Base-by-base conservation (phyloP, 2,797 vertebrate genomes). In the Galaxias olidus region DNA sequence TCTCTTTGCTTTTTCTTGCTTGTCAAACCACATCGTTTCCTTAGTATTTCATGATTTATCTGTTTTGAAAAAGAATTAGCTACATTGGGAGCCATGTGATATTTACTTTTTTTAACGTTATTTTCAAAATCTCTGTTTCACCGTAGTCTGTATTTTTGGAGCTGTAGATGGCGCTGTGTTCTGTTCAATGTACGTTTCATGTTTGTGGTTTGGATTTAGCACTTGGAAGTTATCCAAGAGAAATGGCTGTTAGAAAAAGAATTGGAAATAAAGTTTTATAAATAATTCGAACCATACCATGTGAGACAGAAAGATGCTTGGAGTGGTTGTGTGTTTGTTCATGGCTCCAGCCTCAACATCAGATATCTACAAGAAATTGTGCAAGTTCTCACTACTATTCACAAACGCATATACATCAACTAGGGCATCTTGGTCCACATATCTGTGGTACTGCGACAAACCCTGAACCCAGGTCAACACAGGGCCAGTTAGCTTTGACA, bases 251-350 rank as follows among this genome's bases (percentile, higher is more conserved):
- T 73, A 72, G 80, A 86, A 79, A 86, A 71, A 82, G 63, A 82
- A 73, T 66, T 77, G 77, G 13, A 69, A 90, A 91, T 90, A 90
- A 90, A 88, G 85, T 85, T 91, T 91, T 90, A 82, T 90, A 87
- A 87, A 91, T 90, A 89, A 91, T 87, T 85, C 74, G 13, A 77
- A 78, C 65, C 54, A 65, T 55, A 60, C 40, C 69, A 54, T 62
- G 59, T 12, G 69, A 46, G 54, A 30, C 42, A 20, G 14, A 17
- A 6, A 57, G 48, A 44, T 10, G 5, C 12, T 46, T 51, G 14
- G 45, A 61, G 47, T 49, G 62, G 59, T 48, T 59, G 14, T 55
- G 30, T 30, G 30, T 30, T 2, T 3, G 30, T 30, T 2, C 30
- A 30, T 30, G 30, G 30, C 30, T 30, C 30, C 30, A 30, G 30